Evolutionary conservation across 1,140 invertebrate species (phyloP).

Genomic region (Drosophila parvula): DNA sequence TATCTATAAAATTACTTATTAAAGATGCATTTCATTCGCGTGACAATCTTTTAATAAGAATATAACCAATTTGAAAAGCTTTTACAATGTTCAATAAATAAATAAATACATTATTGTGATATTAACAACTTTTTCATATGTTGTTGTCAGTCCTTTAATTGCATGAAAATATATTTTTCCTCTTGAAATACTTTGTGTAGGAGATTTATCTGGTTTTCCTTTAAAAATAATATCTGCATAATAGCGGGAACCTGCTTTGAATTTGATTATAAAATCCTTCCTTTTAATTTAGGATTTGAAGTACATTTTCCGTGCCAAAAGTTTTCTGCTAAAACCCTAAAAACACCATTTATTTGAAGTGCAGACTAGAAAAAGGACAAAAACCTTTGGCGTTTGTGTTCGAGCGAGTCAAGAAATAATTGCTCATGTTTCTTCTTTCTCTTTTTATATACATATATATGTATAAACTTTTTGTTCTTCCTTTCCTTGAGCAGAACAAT

Average conservation of each 20-base stretch:
- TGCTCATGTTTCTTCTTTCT: constrained; percentile 61
- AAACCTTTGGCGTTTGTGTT: constrained; percentile 41
- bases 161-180: too few relatives aligned
- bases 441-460: constrained; percentile 20
- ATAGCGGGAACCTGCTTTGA: background rate
- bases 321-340: background rate
- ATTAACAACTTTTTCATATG: too few relatives aligned
- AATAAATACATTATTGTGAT: too few relatives aligned
- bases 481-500: constrained; percentile 56
- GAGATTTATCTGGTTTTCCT: too few relatives aligned
- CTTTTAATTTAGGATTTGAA: background rate
- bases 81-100: background rate
- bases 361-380: constrained; percentile 31
- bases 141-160: background rate
- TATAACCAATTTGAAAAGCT: background rate
- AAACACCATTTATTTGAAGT: constrained; percentile 8
- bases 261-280: background rate
- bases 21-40: background rate
- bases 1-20: background rate
- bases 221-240: too few relatives aligned
- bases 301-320: background rate
- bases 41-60: too few relatives aligned
- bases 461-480: constrained; percentile 14
- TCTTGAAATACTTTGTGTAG: too few relatives aligned
- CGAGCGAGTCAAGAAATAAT: constrained; percentile 64